Conservation (phyloP, 2,888 invertebrate species). For the Eulithis prunata region DNA sequence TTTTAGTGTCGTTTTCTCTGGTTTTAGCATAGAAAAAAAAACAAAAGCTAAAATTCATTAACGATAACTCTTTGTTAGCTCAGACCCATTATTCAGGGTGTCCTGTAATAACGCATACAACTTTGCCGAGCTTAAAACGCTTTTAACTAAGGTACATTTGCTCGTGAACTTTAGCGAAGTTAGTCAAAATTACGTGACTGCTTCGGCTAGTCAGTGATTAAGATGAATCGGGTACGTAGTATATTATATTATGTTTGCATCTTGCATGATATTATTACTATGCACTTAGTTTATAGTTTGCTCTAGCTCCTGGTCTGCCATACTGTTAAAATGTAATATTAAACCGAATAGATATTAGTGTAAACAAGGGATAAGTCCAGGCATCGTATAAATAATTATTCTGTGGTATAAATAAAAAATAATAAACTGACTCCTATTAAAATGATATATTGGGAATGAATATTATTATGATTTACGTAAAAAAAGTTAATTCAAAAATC, state of each 20-base stretch:
- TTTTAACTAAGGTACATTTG: constrained; percentile 42
- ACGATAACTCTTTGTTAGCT: constrained; percentile 16
- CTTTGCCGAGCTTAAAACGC: constrained; percentile 36
- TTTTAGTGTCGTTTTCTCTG: no score
- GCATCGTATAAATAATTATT: no score
- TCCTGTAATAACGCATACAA: constrained; percentile 32
- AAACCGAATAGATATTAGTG: no score
- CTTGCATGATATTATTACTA: neutral
- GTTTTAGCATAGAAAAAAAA: constrained; percentile 5
- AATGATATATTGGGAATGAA: no score
- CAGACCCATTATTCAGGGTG: constrained; percentile 16
- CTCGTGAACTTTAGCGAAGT: constrained; percentile 41
- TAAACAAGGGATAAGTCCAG: no score
- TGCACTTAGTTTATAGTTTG: neutral
- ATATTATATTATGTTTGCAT: constrained; percentile 19
- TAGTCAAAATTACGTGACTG: constrained; percentile 44
- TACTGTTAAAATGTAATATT: no score
- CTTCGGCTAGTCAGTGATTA: constrained; percentile 41
- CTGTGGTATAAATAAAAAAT: no score
- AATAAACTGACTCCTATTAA: no score
- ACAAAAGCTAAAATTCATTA: constrained; percentile 14
- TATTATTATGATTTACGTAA: no score
- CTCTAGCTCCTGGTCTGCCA: no score
- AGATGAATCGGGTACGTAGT: constrained; percentile 33
- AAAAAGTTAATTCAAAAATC: no score